phyloP scores from a whole-genome alignment of 1,140 invertebrate genomes.

The Venturia canescens region DNA sequence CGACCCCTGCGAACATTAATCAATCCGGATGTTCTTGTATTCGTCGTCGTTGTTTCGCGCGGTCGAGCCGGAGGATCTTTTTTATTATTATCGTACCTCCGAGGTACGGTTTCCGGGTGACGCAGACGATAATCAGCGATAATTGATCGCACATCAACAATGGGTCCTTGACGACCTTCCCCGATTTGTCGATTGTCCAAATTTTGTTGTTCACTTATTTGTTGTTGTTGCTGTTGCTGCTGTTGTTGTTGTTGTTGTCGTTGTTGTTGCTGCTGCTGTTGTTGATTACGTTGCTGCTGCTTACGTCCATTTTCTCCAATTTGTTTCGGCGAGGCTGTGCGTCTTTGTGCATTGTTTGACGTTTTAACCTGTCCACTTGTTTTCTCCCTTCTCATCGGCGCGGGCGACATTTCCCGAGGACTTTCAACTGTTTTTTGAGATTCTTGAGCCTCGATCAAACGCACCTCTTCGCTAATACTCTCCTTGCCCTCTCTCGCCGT shows the following conservation, averaged over 20 bases:
- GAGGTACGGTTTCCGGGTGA: slow-evolving; percentile 83
- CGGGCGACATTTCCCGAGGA: slow-evolving; percentile 9
- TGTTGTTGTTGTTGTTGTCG: slow-evolving; percentile 28
- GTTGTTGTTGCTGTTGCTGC: slow-evolving; percentile 25
- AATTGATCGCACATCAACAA: slow-evolving; percentile 88
- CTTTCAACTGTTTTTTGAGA: slow-evolving; percentile 44
- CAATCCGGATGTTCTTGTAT: slow-evolving; percentile 23
- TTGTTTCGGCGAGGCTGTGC: slow-evolving; percentile 56
- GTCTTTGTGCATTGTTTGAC: slow-evolving; percentile 28
- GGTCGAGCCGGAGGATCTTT: slow-evolving; percentile 15
- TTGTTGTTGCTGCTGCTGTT: slow-evolving; percentile 35
- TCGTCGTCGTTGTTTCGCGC: slow-evolving; percentile 14
- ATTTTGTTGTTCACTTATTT: slow-evolving; percentile 54
- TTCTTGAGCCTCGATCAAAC: slow-evolving; percentile 26
- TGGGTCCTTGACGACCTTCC: slow-evolving; percentile 84
- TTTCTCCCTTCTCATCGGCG: slow-evolving; percentile 48
- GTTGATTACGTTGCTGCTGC: slow-evolving; percentile 42
- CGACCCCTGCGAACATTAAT: slow-evolving; percentile 66
- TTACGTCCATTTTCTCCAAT: slow-evolving; percentile 58
- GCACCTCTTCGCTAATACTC: background rate
- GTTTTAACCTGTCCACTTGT: background rate
- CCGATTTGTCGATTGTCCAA: slow-evolving; percentile 75
- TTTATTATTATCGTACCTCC: slow-evolving; percentile 71
- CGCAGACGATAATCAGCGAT: slow-evolving; percentile 88
- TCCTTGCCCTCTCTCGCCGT: background rate